Conservation (phyloP, 2,888 invertebrate species). For the Eremobia ochroleuca region DNA sequence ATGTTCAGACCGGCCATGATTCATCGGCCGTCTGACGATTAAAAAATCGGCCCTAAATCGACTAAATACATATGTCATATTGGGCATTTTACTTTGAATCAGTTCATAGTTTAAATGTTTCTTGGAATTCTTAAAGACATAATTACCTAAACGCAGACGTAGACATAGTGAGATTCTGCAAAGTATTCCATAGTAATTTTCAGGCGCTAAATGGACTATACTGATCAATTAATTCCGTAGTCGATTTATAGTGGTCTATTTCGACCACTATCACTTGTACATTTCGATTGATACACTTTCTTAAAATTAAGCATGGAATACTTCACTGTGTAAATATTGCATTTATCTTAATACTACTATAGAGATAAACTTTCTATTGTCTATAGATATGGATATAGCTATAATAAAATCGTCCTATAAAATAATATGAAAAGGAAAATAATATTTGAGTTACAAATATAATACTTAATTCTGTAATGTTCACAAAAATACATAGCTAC, state of each 20-base stretch:
- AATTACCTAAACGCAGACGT: constrained; percentile 27
- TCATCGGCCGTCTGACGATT: not conserved
- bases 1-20: not conserved
- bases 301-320: constrained; percentile 55
- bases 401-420: constrained; percentile 68
- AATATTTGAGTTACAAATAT: constrained; percentile 71
- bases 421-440: constrained; percentile 65
- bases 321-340: constrained; percentile 63
- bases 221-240: not conserved
- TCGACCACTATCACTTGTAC: not conserved
- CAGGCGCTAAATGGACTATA: constrained; percentile 19
- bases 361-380: constrained; percentile 68
- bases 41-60: not conserved
- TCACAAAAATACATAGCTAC: constrained; percentile 66
- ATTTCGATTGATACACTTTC: constrained; percentile 22
- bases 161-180: constrained; percentile 49
- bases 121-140: not conserved
- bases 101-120: not conserved
- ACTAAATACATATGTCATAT: not conserved
- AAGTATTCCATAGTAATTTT: constrained; percentile 46
- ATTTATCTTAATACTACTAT: constrained; percentile 69
- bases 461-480: constrained; percentile 69
- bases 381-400: constrained; percentile 69
- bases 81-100: constrained; percentile 10
- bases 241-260: constrained; percentile 11